Evolutionary conservation across 1,140 invertebrate genomes (phyloP).

Genomic region (Oryctes rhinoceros): DNA sequence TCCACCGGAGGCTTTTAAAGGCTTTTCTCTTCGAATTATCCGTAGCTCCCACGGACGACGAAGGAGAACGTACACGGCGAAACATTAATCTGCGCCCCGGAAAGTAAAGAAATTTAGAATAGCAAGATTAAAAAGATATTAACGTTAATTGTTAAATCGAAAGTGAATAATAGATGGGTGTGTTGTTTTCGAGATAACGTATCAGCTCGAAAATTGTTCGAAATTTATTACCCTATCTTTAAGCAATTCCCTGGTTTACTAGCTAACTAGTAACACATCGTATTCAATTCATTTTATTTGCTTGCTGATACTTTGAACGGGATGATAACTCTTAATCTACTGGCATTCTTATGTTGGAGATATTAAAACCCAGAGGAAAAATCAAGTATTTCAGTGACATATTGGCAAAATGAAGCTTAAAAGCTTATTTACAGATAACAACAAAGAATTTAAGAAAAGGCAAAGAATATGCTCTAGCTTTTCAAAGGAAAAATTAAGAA

Average conservation of each 20-base stretch:
- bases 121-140: neutral
- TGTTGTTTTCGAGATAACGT: neutral
- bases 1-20: slow-evolving; percentile 12
- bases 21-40: slow-evolving; percentile 26
- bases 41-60: neutral
- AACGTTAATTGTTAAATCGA: slow-evolving; percentile 16
- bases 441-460: too few relatives aligned
- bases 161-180: neutral
- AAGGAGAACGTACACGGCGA: neutral
- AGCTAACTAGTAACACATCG: too few relatives aligned
- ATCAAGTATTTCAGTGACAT: too few relatives aligned
- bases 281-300: too few relatives aligned
- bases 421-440: too few relatives aligned
- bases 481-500: too few relatives aligned
- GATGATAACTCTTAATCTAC: too few relatives aligned
- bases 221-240: neutral
- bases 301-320: too few relatives aligned
- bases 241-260: neutral
- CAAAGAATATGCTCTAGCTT: too few relatives aligned
- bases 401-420: too few relatives aligned
- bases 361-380: too few relatives aligned
- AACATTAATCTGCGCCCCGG: neutral
- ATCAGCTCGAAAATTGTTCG: neutral
- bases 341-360: too few relatives aligned
- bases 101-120: neutral